A percentile compares a stretch with the other conserved stretches of the same genome.
These are phyloP conservation scores for Hartigia nigra DNA, from an alignment of 2,888 invertebrate genomes.

Conservation along the genomic window DNA sequence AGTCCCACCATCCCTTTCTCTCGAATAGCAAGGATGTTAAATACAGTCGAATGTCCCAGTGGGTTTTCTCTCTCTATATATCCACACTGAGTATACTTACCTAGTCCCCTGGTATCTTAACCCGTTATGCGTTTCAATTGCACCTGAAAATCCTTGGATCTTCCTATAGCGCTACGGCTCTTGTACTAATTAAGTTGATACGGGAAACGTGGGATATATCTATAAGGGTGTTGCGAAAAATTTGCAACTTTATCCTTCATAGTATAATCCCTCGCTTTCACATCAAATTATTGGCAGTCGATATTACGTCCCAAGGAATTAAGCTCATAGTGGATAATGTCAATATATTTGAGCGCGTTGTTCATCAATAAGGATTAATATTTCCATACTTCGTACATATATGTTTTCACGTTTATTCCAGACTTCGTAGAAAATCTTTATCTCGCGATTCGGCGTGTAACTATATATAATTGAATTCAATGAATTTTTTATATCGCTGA, in stretches of 20 bases:
- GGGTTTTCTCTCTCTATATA: not conserved
- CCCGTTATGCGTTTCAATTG: slow-evolving; percentile 5
- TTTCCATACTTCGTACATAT: slow-evolving; percentile 6
- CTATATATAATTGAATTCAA: not conserved
- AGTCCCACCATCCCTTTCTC: slow-evolving; percentile 1
- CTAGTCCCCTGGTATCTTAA: not conserved
- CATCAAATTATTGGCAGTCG: not conserved
- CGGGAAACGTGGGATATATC: not conserved
- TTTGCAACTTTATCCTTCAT: not conserved
- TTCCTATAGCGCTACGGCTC: not conserved
- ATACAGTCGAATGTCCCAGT: not conserved
- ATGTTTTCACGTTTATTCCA: not conserved
- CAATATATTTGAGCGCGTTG: slow-evolving; percentile 27
- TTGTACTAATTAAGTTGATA: not conserved
- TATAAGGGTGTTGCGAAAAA: not conserved
- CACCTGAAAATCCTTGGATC: slow-evolving; percentile 10
- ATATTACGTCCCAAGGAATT: not conserved
- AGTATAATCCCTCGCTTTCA: not conserved
- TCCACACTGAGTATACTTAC: not conserved
- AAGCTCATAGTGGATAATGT: slow-evolving; percentile 11
- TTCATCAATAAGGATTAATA: slow-evolving; percentile 17
- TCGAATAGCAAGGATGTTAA: not conserved
- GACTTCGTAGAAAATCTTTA: not conserved
- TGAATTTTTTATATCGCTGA: not conserved
- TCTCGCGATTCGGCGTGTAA: not conserved